These are phyloP conservation scores for Carcharodon carcharias DNA, from an alignment of 2,797 vertebrate genomes.

Conservation along the genomic window DNA sequence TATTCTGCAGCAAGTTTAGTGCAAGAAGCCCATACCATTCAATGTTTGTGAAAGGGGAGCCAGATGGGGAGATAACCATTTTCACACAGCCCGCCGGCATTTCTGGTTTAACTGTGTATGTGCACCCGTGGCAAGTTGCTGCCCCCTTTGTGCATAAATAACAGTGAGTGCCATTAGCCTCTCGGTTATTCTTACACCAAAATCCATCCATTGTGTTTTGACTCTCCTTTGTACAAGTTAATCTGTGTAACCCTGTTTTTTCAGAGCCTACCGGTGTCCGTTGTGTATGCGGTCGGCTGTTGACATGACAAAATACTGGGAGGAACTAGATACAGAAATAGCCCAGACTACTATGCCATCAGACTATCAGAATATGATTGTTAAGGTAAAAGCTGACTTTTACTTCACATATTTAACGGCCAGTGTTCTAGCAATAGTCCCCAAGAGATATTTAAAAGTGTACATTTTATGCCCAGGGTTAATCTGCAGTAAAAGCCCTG, in stretches of 20 bases:
- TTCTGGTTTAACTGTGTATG: no score
- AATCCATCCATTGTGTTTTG: background rate
- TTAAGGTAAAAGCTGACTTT: slow-evolving; percentile 62
- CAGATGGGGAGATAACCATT: no score
- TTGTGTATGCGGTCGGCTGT: slow-evolving; percentile 84
- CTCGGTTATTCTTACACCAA: background rate
- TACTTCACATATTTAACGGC: background rate
- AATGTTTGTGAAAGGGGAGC: no score
- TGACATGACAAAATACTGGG: slow-evolving; percentile 77
- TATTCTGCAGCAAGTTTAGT: no score
- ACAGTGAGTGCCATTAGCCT: background rate
- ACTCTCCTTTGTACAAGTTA: background rate
- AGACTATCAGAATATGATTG: slow-evolving; percentile 77
- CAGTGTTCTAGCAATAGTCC: background rate
- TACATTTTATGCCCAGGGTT: background rate
- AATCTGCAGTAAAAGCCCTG: background rate
- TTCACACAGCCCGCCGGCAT: no score
- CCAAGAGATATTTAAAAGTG: background rate
- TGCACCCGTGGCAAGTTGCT: background rate
- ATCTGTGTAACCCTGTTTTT: slow-evolving; percentile 35
- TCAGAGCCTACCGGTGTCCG: slow-evolving; percentile 82
- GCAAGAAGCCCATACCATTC: no score
- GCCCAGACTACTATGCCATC: slow-evolving; percentile 81
- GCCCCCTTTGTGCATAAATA: background rate
- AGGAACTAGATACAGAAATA: slow-evolving; percentile 75